Evolutionary conservation across 2,797 vertebrate species (phyloP).

Genomic region (Scarus forsteni): DNA sequence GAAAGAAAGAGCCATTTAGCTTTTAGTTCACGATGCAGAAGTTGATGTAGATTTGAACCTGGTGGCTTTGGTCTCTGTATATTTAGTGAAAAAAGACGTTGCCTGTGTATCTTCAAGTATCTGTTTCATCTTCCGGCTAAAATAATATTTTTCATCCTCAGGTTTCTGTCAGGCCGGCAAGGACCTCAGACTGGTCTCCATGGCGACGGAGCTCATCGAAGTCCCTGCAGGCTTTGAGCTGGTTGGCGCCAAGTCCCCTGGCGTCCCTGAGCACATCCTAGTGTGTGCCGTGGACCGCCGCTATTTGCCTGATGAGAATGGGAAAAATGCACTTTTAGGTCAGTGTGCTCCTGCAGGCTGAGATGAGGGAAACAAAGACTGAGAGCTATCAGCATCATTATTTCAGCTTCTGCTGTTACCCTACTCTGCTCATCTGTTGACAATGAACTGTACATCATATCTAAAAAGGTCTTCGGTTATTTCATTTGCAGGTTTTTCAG

Average conservation of each 20-base stretch:
- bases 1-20: too few relatives aligned
- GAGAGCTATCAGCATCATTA: slow-evolving; percentile 10
- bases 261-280: slow-evolving; percentile 94
- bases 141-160: slow-evolving; percentile 61
- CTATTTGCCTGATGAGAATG: slow-evolving; percentile 97
- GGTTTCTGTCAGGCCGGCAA: slow-evolving; percentile 99
- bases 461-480: not conserved
- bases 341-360: slow-evolving; percentile 64
- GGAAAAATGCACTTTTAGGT: slow-evolving; percentile 99
- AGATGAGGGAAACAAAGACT: slow-evolving; percentile 9
- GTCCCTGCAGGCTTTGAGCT: slow-evolving; percentile 95
- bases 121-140: slow-evolving; percentile 7
- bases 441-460: not conserved
- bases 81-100: not conserved
- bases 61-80: too few relatives aligned
- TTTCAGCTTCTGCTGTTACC: not conserved
- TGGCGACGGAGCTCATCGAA: slow-evolving; percentile 93
- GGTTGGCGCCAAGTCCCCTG: slow-evolving; percentile 96
- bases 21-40: not conserved
- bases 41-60: not conserved
- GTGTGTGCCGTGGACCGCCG: slow-evolving; percentile 97
- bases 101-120: not conserved
- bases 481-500: slow-evolving; percentile 91
- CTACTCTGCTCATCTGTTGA: not conserved
- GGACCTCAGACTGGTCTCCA: slow-evolving; percentile 94